Base-by-base conservation (phyloP, 1,140 invertebrate species). In the Brachionus asplanchnoidis region DNA sequence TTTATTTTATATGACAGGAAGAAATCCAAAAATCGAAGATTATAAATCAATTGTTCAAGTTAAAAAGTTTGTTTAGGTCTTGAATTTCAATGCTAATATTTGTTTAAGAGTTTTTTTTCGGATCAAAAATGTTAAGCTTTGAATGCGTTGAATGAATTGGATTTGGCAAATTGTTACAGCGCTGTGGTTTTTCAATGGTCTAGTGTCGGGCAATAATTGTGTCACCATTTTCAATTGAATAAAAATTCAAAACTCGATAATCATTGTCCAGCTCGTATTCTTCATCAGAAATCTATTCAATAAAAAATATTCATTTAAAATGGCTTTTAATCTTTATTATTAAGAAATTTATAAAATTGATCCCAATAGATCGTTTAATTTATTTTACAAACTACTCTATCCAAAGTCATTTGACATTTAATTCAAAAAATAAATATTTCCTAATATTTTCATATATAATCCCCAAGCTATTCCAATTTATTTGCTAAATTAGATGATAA, bases 211-310 rank as follows among this genome's bases (percentile, higher is more conserved):
- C 65, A 44, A 82, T 82, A 87, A 96, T 93, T 78, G 91, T 93
- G 90, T 96, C 94, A 80, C 93, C 93, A 87, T 94, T 92, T 90
- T 95, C 93, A 44, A 96, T 90, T 0, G 94, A 95, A 90, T 94
- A 97, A 89, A 93, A 95, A 85, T 92, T 92, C 40, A 97, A 88
- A 86, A 94, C 92, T 88, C 94, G 94, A 82, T 94, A 92, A 79
- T 93, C 92, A 88, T 95, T 95, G 85, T 95, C 94, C 78, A 96
- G 88, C 85, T 91, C 90, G 86, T 95, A 93, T 88, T 93, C 92
- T 44, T 93, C 91, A 3, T 86, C 86, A 26, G 85, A 66, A 42
- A 92, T 91, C 92, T 93, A 87, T 66, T 91, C 90, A 84, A 86
- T 70, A 86, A 86, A 85, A 85, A 85, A 56, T 66, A 65, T 79